Evolutionary conservation across 2,888 invertebrate species (phyloP), one percentile per base, ranked within the genome.

Genomic region (Barypeithes pellucidus): DNA sequence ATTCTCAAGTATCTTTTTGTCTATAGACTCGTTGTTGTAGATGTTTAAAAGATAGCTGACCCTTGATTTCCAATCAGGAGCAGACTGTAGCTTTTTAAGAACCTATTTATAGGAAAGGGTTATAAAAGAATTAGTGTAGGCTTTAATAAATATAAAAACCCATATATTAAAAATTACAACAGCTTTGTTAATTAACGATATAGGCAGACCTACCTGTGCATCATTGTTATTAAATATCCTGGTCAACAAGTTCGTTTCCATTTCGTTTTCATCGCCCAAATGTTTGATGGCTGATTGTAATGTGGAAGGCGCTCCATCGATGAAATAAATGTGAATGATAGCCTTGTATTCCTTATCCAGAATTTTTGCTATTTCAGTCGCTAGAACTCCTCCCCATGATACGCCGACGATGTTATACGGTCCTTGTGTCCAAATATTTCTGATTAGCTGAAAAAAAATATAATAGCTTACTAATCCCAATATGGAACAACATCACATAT

Each of bases 341-440:
- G 80, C 79, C 22, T 80, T 83, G 61, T 87, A 87, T 78, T 89
- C 86, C 14, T 86, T 87, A 83, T 95, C 94, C 33, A 98, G 87
- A 81, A 90, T 89, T 43, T 91, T 88, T 0, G 93, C 93, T 74
- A 98, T 88, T 84, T 97, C 95, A 65, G 97, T 87, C 0, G 94
- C 92, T 16, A 97, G 88, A 18, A 94, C 86, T 0, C 94, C 89
- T 63, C 98, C 98, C 83, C 92, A 97, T 16, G 98, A 98, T 86
- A 98, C 95, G 0, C 95, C 98, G 12, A 94, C 90, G 0, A 98
- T 84, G 76, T 91, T 90, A 87, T 94, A 97, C 0, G 90, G 89
- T 36, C 91, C 89, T 16, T 88, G 88, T 0, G 89, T 90, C 9
- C 89, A 86, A n/a, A 91, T 82, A 11, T 88, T 87, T 67, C 89